A percentile compares a stretch with the other conserved stretches of the same genome.
These are phyloP conservation scores for Anseranas semipalmata DNA, from an alignment of 2,113 vertebrate genomes.

Conservation along the genomic window DNA sequence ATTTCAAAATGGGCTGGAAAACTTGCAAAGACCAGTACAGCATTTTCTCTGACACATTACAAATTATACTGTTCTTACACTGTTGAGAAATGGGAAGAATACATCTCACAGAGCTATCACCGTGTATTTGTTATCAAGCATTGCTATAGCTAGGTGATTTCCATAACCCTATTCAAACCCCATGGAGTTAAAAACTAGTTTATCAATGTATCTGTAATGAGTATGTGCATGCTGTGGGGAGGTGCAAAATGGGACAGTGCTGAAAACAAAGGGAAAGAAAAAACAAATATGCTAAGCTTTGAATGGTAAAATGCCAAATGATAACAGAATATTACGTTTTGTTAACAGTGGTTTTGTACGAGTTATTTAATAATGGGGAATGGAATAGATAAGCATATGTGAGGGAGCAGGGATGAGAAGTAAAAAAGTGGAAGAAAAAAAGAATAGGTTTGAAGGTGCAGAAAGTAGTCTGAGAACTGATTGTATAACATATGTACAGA, in stretches of 20 bases:
- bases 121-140: slow-evolving; percentile 45
- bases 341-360: slow-evolving; percentile 12
- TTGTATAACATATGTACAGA: background rate
- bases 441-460: background rate
- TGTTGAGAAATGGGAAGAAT: slow-evolving; percentile 22
- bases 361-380: slow-evolving; percentile 19
- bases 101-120: slow-evolving; percentile 27
- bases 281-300: slow-evolving; percentile 12
- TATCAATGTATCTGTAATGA: slow-evolving; percentile 55
- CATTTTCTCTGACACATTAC: slow-evolving; percentile 14
- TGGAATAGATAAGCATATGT: slow-evolving; percentile 13
- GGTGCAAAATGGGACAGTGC: background rate
- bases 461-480: slow-evolving; percentile 12
- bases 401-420: background rate
- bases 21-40: background rate
- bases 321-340: slow-evolving; percentile 57
- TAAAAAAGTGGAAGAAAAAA: background rate
- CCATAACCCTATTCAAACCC: slow-evolving; percentile 47
- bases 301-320: slow-evolving; percentile 34
- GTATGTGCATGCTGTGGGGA: slow-evolving; percentile 3
- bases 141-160: slow-evolving; percentile 52
- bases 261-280: slow-evolving; percentile 39
- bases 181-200: slow-evolving; percentile 30
- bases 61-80: background rate
- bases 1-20: background rate